Evolutionary conservation across 1,140 invertebrate species (phyloP), one percentile per base, ranked within the genome.

Genomic region (Drosophila simulans): DNA sequence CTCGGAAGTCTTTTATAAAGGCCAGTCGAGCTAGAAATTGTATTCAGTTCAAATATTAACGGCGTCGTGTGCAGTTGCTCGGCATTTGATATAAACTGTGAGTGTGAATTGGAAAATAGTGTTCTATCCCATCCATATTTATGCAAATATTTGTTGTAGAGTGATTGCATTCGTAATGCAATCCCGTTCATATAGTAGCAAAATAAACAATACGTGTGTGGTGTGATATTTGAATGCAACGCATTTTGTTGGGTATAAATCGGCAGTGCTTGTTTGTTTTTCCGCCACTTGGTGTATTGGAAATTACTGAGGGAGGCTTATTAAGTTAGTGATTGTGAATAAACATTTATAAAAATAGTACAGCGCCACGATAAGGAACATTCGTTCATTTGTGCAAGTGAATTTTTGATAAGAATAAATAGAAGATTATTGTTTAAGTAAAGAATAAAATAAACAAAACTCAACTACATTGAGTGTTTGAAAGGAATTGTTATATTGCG

Each of bases 11-110:
- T 53, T 53, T 88, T 82, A 86, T 72, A 88, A 79, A 66, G 54
- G 49, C 20, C 43, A 35, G 20, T 5, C 43, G 11, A 31, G 49
- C 54, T 43, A n/a, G 20, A 46, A 60, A 69, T 63, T 56, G 45
- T 79, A 48, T 20, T 86, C 75, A 86, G 83, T 86, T 79, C 75
- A 62, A 83, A 76, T 76, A 83, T 72, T 53, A 79, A 69, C 75
- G 51, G 69, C 60, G 75, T 55, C 48, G 70, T 31, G 75, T 56
- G 34, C 58, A 77, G 83, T 88, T 59, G 65, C n/a, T 46, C 31
- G 31, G 52, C 34, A 22, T 22, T 15, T 22, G 15, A 40, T 43
- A 27, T 35, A 39, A 31, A 20, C 27, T 39, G 51, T 88, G 79
- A 86, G 82, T 85, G 54, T 20, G 34, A 20, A 35, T 57, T 11